phyloP scores from a whole-genome alignment of 2,888 invertebrate genomes.

The Dicyrtomina minuta region DNA sequence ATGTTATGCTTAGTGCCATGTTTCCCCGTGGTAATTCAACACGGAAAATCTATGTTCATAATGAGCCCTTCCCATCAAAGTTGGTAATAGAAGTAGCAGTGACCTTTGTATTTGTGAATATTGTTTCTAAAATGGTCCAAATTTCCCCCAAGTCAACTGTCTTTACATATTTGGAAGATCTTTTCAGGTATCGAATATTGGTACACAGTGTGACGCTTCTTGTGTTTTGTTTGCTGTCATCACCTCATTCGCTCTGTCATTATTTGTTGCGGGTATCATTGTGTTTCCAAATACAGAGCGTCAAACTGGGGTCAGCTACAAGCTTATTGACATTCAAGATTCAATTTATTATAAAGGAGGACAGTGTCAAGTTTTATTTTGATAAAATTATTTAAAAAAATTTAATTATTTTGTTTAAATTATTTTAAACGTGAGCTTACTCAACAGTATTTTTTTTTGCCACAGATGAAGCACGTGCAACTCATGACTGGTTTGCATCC shows the following conservation, averaged over 20 bases:
- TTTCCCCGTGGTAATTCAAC: constrained; percentile 1
- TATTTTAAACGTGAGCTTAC: too few species aligned
- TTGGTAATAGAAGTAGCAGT: constrained; percentile 27
- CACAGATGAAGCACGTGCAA: constrained; percentile 47
- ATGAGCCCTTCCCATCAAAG: constrained; percentile 38
- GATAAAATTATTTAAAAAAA: neutral
- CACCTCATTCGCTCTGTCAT: constrained; percentile 36
- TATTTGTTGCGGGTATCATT: constrained; percentile 31
- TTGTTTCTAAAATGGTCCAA: neutral
- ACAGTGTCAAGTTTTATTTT: too few species aligned
- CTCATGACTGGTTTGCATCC: constrained; percentile 45
- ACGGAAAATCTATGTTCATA: constrained; percentile 18
- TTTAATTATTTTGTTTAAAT: neutral
- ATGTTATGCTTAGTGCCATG: constrained; percentile 35
- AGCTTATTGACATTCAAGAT: neutral
- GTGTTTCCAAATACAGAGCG: constrained; percentile 36
- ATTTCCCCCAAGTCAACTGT: too few species aligned
- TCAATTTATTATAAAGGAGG: too few species aligned
- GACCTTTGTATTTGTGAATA: neutral
- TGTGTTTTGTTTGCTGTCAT: constrained; percentile 40
- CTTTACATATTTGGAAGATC: too few species aligned
- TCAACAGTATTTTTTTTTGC: neutral
- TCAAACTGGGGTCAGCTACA: constrained; percentile 35
- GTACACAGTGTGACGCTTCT: constrained; percentile 30
- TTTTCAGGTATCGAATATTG: constrained; percentile 20